Evolutionary conservation across 2,113 vertebrate species (phyloP).

Genomic region (Nothocercus julius): DNA sequence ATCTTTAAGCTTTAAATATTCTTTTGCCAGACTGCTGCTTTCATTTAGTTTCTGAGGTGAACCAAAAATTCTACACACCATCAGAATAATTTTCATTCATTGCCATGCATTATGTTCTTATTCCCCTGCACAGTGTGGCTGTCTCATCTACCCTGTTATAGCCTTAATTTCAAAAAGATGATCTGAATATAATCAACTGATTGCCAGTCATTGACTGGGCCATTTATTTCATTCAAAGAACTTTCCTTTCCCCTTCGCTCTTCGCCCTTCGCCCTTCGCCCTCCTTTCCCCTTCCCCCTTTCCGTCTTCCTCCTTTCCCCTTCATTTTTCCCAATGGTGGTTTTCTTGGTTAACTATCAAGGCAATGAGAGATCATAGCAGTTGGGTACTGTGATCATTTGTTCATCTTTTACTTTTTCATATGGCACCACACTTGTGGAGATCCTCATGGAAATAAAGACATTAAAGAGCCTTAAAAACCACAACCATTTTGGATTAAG

Average conservation of each 20-base stretch:
- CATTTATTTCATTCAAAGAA: neutral
- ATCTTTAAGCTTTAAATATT: neutral
- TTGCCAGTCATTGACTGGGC: neutral
- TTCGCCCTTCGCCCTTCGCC: no score
- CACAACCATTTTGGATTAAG: neutral
- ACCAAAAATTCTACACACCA: neutral
- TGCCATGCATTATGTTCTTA: neutral
- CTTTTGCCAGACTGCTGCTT: neutral
- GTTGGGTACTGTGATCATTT: neutral
- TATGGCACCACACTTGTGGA: neutral
- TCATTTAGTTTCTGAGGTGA: neutral
- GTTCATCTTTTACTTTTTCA: neutral
- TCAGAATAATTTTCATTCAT: neutral
- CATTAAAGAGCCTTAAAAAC: neutral
- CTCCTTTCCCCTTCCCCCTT: no score
- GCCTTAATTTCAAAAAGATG: neutral
- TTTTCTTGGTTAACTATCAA: neutral
- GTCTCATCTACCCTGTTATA: neutral
- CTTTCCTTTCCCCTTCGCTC: neutral
- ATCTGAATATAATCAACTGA: neutral
- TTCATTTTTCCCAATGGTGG: neutral
- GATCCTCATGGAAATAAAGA: neutral
- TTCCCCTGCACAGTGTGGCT: neutral
- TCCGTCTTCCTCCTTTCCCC: no score
- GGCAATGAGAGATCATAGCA: neutral